Base-by-base conservation (phyloP, 2,113 vertebrate genomes). In the Carassius carassius region DNA sequence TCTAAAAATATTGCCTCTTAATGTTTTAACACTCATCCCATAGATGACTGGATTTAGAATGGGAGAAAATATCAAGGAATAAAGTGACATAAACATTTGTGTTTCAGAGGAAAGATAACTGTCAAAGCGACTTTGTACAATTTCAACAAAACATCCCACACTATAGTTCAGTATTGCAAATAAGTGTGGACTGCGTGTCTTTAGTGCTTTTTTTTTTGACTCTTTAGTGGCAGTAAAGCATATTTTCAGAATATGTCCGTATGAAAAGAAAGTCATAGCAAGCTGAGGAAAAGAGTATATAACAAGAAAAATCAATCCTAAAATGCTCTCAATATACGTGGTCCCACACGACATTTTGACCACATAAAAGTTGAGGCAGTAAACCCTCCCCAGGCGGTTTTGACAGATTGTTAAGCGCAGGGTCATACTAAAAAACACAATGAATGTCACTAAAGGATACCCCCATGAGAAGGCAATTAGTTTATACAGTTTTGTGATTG, bases 11-110 rank as follows among this genome's bases (percentile, higher is more conserved):
- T 83, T 49, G 10, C 6, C 13, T 60, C 88, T 88, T 14, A 91
- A 83, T 4, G 51, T 0, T 3, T 86, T 49, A 49, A 89, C 78
- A 74, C 88, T 90, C 4, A 92, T 13, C 23, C 93, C 91, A 35
- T 92, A 92, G 35, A 92, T 90, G 1, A 5, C 23, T 62, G 91
- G 90, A 85, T 94, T 92, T 3, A 94, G 63, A 76, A 92, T 69
- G 4, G 91, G 86, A 16, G 92, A 89, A 21, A 90, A 89, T 73
- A 93, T 90, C 51, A 92, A 23, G 84, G 91, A 90, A 88, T 91
- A 92, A 14, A 93, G 9, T 10, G 92, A 91, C 86, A 93, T 73
- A 81, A 93, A 91, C 37, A 89, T 17, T 44, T 86, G 86, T 3
- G 65, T 63, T 25, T 78, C 76, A 29, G 7, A 37, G 35, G 35